These are phyloP conservation scores for Monomorium pharaonis DNA, from an alignment of 1,140 invertebrate genomes.

Conservation along the genomic window DNA sequence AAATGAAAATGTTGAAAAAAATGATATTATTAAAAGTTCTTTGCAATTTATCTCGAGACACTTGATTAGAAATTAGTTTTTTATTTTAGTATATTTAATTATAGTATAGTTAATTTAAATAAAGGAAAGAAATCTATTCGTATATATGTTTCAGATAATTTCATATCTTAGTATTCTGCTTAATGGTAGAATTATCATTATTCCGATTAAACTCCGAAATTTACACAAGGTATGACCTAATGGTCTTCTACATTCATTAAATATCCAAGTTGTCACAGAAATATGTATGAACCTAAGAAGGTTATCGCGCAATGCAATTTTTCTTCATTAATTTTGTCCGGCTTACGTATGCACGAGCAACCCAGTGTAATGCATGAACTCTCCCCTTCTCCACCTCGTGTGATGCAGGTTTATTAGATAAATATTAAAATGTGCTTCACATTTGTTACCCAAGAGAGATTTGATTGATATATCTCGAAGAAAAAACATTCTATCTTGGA, in stretches of 20 bases:
- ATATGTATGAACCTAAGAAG: conserved; percentile 30
- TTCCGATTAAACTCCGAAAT: conserved; percentile 19
- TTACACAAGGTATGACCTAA: conserved; percentile 17
- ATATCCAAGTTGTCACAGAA: conserved; percentile 32
- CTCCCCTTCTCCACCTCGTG: too few relatives aligned
- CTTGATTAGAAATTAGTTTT: background rate
- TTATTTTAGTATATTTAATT: background rate
- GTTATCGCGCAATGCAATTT: conserved; percentile 23
- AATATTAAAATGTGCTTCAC: conserved; percentile 29
- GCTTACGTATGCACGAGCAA: conserved; percentile 13
- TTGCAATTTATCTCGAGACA: background rate
- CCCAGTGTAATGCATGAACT: background rate
- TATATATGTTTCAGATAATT: background rate
- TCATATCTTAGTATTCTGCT: background rate
- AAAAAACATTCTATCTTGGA: background rate
- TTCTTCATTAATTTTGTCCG: conserved; percentile 38
- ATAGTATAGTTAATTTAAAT: background rate
- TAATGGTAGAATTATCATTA: conserved; percentile 11
- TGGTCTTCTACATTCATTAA: conserved; percentile 29
- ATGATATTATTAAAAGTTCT: background rate
- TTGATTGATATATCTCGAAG: conserved; percentile 3
- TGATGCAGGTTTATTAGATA: conserved; percentile 6
- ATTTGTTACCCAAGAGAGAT: background rate
- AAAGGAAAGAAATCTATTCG: background rate
- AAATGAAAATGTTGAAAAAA: background rate